phyloP scores from a whole-genome alignment of 2,797 vertebrate species.

The Steatocranus sp. region DNA sequence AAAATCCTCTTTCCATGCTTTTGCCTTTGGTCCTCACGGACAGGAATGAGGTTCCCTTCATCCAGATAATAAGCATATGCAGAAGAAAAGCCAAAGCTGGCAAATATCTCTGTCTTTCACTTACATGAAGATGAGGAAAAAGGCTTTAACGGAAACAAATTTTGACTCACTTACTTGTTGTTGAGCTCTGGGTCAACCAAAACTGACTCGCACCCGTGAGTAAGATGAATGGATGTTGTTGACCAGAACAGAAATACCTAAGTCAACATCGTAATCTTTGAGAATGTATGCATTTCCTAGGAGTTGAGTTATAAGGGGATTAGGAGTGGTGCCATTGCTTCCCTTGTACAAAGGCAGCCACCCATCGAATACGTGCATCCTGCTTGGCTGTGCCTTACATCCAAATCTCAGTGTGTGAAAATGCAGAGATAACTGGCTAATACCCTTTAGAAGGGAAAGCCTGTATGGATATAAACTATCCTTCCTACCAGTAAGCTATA shows the following conservation, averaged over 20 bases:
- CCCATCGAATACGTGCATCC: conserved; percentile 30
- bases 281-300: neutral
- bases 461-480: conserved; percentile 34
- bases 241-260: neutral
- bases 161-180: neutral
- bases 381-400: conserved; percentile 29
- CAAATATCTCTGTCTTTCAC: neutral
- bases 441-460: conserved; percentile 20
- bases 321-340: conserved; percentile 21
- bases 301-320: conserved; percentile 15
- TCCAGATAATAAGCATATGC: conserved; percentile 6
- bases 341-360: conserved; percentile 17
- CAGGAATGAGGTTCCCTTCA: neutral
- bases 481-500: conserved; percentile 20
- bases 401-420: conserved; percentile 42
- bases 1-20: neutral
- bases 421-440: conserved; percentile 48
- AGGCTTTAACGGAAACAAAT: conserved; percentile 5
- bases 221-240: conserved; percentile 2
- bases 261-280: neutral
- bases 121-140: conserved; percentile 1
- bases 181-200: neutral
- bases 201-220: neutral
- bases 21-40: neutral
- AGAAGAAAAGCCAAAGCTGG: neutral